Evolutionary conservation across 2,888 invertebrate genomes (phyloP).

Genomic region (Andricus quercusramuli): DNA sequence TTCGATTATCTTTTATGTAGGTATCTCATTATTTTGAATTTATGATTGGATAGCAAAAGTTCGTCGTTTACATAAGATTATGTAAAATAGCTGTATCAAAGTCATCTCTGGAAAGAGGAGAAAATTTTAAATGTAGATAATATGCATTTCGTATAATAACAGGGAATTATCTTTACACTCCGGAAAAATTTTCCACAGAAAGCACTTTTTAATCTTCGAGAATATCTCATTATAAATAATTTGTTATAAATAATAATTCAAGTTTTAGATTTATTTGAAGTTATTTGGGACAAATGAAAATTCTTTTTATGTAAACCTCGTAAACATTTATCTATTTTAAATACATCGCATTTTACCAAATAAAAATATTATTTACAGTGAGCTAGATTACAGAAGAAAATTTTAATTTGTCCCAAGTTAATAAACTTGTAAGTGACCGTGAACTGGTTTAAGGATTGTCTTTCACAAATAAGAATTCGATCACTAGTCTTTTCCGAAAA

Average conservation of each 20-base stretch:
- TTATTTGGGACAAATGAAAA: conserved; percentile 12
- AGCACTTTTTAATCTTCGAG: neutral
- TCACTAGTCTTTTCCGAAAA: neutral
- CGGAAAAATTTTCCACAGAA: neutral
- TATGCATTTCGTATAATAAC: conserved; percentile 9
- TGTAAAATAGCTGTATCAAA: conserved; percentile 32
- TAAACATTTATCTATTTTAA: conserved; percentile 18
- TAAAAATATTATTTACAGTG: conserved; percentile 26
- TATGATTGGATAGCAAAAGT: conserved; percentile 21
- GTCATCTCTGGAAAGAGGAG: conserved; percentile 7
- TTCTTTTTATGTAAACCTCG: neutral
- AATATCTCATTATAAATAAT: neutral
- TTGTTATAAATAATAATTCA: neutral
- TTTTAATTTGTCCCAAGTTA: conserved; percentile 14
- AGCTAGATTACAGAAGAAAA: conserved; percentile 10
- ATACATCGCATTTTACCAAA: conserved; percentile 4
- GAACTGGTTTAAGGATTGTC: neutral
- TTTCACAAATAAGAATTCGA: neutral
- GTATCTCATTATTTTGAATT: conserved; percentile 14
- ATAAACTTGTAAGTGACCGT: neutral
- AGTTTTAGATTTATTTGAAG: neutral
- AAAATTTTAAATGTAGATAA: conserved; percentile 15
- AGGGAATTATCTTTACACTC: conserved; percentile 6
- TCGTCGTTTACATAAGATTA: conserved; percentile 33
- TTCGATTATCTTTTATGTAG: conserved; percentile 15